Conservation (phyloP, 2,888 invertebrate genomes). For the Diarsia dahlii region DNA sequence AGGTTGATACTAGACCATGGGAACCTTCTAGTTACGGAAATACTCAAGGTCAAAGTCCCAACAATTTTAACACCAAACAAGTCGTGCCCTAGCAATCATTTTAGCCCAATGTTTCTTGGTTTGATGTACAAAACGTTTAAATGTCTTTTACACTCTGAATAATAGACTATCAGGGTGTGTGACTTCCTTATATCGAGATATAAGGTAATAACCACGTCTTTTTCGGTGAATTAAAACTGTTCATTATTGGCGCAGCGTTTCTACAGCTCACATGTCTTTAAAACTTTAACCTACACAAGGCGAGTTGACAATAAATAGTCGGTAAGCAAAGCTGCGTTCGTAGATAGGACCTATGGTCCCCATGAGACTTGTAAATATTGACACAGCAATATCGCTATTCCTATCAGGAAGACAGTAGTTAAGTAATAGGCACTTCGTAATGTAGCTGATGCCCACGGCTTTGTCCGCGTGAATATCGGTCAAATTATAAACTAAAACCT, state of each 20-base stretch:
- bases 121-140: neutral
- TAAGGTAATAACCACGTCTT: neutral
- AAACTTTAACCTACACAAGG: too few species aligned
- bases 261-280: too few species aligned
- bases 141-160: too few species aligned
- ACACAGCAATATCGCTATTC: neutral
- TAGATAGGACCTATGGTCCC: neutral
- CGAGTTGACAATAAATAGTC: slow-evolving; percentile 39
- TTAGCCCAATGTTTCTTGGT: neutral
- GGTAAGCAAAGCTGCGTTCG: slow-evolving; percentile 4
- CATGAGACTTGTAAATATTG: neutral
- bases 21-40: neutral
- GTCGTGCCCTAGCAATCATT: neutral
- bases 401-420: neutral
- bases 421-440: neutral
- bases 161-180: too few species aligned
- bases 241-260: neutral
- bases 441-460: neutral
- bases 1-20: too few species aligned
- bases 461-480: too few species aligned
- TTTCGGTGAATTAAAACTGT: neutral
- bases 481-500: too few species aligned
- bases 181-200: too few species aligned
- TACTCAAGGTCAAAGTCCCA: neutral
- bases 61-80: neutral